phyloP scores from a whole-genome alignment of 2,888 invertebrate genomes.

The Andrena chrysosceles region DNA sequence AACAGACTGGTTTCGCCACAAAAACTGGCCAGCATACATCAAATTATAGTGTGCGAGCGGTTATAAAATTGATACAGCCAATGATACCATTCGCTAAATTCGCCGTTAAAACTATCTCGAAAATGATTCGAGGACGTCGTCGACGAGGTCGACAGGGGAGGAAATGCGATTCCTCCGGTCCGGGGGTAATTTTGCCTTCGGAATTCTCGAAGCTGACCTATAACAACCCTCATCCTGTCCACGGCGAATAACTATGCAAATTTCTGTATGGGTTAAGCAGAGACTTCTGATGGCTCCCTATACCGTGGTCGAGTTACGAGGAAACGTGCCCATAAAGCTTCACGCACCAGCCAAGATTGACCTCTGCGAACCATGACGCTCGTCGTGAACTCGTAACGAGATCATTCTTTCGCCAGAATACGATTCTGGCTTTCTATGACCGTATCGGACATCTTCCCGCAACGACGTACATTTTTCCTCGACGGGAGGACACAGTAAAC shows the following conservation, averaged over 20 bases:
- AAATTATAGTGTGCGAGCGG: slow-evolving; percentile 10
- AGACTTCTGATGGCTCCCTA: slow-evolving; percentile 66
- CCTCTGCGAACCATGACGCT: slow-evolving; percentile 31
- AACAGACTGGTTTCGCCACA: neutral
- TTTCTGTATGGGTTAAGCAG: slow-evolving; percentile 70
- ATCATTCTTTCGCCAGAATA: slow-evolving; percentile 28
- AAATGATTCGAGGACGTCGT: neutral
- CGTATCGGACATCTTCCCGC: slow-evolving; percentile 8
- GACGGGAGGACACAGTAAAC: neutral
- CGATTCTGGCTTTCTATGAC: slow-evolving; percentile 5
- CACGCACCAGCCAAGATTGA: slow-evolving; percentile 57
- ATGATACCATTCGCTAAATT: slow-evolving; percentile 14
- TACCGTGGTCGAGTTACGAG: slow-evolving; percentile 48
- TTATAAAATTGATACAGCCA: neutral
- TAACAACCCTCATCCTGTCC: slow-evolving; percentile 73
- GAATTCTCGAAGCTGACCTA: slow-evolving; percentile 65
- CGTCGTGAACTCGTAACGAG: slow-evolving; percentile 45
- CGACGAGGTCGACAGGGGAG: neutral
- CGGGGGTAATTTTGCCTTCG: slow-evolving; percentile 68
- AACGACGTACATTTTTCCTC: neutral
- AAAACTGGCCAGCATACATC: neutral
- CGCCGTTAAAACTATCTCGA: slow-evolving; percentile 21
- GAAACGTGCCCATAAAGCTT: slow-evolving; percentile 64
- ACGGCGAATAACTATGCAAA: slow-evolving; percentile 77
- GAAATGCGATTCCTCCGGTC: slow-evolving; percentile 48